Evolutionary conservation across 2,888 invertebrate genomes (phyloP).

Genomic region (Torymus auratus): DNA sequence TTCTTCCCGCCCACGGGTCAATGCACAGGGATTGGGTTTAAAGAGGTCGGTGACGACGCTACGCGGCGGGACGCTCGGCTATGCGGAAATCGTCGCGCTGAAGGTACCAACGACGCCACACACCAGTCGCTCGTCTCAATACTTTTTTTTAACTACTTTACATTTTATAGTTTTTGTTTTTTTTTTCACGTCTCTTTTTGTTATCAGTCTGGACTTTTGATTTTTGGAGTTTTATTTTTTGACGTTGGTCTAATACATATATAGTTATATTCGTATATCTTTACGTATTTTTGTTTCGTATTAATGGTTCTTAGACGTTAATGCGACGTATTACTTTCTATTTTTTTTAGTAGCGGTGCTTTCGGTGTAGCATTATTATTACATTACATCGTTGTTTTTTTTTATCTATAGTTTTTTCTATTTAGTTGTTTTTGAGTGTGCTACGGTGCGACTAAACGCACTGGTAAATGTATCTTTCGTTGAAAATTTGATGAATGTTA

Average conservation of each 20-base stretch:
- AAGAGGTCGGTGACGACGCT: constrained; percentile 95
- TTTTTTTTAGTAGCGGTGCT: constrained; percentile 70
- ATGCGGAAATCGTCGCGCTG: constrained; percentile 97
- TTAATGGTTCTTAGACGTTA: constrained; percentile 21
- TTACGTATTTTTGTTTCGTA: neutral
- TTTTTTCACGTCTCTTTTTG: too few relatives aligned
- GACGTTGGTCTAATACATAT: constrained; percentile 2
- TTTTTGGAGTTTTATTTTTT: neutral
- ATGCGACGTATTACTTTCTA: constrained; percentile 63
- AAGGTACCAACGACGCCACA: constrained; percentile 83
- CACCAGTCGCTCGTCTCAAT: constrained; percentile 56
- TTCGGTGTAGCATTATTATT: constrained; percentile 71
- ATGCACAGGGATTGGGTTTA: constrained; percentile 83
- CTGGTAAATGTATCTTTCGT: constrained; percentile 20
- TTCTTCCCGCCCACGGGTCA: constrained; percentile 76
- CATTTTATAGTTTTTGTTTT: constrained; percentile 6
- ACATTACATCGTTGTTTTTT: constrained; percentile 20
- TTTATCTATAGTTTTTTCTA: neutral
- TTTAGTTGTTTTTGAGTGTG: constrained; percentile 48
- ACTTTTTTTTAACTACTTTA: constrained; percentile 62
- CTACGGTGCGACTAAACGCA: constrained; percentile 39
- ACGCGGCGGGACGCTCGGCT: constrained; percentile 90
- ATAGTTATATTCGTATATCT: too few relatives aligned
- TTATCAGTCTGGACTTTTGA: too few relatives aligned
- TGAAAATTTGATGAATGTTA: neutral